Evolutionary conservation across 1,140 invertebrate genomes (phyloP).

Genomic region (Hestina assimilis): DNA sequence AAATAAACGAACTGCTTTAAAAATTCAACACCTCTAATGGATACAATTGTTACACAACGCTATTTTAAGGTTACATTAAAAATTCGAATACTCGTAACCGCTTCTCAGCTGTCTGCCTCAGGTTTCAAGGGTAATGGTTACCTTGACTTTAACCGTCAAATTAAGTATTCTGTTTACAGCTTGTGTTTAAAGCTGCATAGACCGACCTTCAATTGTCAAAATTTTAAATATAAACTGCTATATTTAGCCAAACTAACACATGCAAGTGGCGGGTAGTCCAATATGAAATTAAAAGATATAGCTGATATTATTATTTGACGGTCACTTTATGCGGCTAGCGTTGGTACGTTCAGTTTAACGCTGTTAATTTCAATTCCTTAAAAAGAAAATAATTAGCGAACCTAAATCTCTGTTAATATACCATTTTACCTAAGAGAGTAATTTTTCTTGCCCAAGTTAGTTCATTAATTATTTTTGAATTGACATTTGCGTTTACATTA

Average conservation of each 20-base stretch:
- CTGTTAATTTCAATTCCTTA: too few relatives aligned
- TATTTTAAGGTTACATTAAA: neutral
- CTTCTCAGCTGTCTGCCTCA: neutral
- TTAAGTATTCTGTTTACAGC: constrained; percentile 23
- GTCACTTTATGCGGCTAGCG: neutral
- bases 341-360: too few relatives aligned
- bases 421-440: too few relatives aligned
- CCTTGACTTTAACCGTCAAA: constrained; percentile 24
- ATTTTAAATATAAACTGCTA: constrained; percentile 18
- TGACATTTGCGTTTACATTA: too few relatives aligned
- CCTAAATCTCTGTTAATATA: too few relatives aligned
- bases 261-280: neutral
- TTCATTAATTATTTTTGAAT: too few relatives aligned
- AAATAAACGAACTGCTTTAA: neutral
- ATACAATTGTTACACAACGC: neutral
- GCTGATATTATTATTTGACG: neutral
- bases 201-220: constrained; percentile 24
- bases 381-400: too few relatives aligned
- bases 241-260: constrained; percentile 15
- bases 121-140: constrained; percentile 2
- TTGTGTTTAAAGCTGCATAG: constrained; percentile 29
- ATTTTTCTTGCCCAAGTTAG: too few relatives aligned
- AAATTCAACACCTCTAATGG: neutral
- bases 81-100: constrained; percentile 1
- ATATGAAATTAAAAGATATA: neutral